A percentile compares a stretch with the other conserved stretches of the same genome.
These are phyloP conservation scores for Athripsodes cinereus DNA, from an alignment of 2,888 invertebrate genomes.

Conservation along the genomic window DNA sequence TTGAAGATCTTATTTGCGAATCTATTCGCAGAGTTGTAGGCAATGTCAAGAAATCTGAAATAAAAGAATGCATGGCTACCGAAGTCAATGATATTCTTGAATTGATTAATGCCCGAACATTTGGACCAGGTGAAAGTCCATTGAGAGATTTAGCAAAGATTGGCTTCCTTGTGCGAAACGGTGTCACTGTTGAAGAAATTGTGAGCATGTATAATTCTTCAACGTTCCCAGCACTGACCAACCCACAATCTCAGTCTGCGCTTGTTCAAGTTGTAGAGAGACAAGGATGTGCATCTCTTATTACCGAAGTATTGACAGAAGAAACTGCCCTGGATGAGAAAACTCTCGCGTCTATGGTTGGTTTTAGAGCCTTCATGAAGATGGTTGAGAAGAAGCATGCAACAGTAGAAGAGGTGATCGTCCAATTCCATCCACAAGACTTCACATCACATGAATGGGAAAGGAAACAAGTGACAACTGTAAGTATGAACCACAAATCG, in stretches of 20 bases:
- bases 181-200: conserved; percentile 69
- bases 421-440: conserved; percentile 77
- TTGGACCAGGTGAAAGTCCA: conserved; percentile 74
- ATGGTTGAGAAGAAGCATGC: conserved; percentile 78
- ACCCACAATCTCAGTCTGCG: conserved; percentile 79
- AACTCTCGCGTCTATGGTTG: conserved; percentile 70
- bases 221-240: conserved; percentile 70
- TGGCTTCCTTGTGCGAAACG: conserved; percentile 69
- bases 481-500: conserved; percentile 4
- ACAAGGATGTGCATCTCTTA: conserved; percentile 73
- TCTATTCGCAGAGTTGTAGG: conserved; percentile 52
- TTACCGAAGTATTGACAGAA: conserved; percentile 75
- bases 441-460: conserved; percentile 80
- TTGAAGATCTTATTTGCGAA: conserved; percentile 48
- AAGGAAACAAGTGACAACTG: conserved; percentile 59
- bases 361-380: conserved; percentile 78
- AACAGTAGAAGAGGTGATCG: conserved; percentile 78
- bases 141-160: conserved; percentile 77
- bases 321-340: conserved; percentile 74
- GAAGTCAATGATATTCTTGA: conserved; percentile 73
- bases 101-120: conserved; percentile 68
- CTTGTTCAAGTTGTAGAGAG: conserved; percentile 79
- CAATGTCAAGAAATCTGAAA: conserved; percentile 49
- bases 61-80: conserved; percentile 54
- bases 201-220: conserved; percentile 72